Conservation (phyloP, 2,113 vertebrate genomes). For the Python bivittatus region DNA sequence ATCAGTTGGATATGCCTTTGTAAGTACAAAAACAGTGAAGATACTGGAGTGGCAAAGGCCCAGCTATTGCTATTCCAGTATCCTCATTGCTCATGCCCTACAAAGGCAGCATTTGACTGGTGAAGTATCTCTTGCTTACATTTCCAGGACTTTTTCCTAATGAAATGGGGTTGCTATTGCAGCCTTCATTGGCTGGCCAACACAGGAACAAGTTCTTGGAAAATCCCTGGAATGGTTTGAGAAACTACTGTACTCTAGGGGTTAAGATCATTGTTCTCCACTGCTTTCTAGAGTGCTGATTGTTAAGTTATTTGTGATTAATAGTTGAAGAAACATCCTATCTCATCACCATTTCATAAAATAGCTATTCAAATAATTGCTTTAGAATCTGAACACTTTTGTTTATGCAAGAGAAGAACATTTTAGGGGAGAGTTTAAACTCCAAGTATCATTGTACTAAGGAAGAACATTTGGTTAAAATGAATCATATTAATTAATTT, state of each 20-base stretch:
- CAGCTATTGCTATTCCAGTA: background rate
- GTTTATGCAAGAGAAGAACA: constrained; percentile 46
- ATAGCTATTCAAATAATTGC: background rate
- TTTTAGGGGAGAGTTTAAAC: constrained; percentile 57
- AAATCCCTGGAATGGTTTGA: background rate
- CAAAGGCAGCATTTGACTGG: background rate
- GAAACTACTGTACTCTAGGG: background rate
- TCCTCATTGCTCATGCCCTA: background rate
- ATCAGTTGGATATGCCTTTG: background rate
- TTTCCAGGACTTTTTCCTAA: background rate
- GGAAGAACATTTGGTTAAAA: constrained; percentile 44
- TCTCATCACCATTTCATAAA: background rate
- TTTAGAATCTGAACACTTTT: too few species aligned
- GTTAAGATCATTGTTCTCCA: background rate
- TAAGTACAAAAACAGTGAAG: background rate
- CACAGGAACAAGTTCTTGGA: background rate
- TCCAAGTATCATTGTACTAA: constrained; percentile 44
- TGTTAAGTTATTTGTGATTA: background rate
- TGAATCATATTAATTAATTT: constrained; percentile 52
- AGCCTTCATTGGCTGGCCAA: background rate
- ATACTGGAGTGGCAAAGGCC: background rate
- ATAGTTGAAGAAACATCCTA: background rate
- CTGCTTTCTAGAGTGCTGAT: background rate
- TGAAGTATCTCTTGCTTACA: background rate
- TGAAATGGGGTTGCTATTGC: background rate